Evolutionary conservation across 2,888 invertebrate genomes (phyloP), one percentile per base, ranked within the genome.

Genomic region (Rhorus exstirpatorius): DNA sequence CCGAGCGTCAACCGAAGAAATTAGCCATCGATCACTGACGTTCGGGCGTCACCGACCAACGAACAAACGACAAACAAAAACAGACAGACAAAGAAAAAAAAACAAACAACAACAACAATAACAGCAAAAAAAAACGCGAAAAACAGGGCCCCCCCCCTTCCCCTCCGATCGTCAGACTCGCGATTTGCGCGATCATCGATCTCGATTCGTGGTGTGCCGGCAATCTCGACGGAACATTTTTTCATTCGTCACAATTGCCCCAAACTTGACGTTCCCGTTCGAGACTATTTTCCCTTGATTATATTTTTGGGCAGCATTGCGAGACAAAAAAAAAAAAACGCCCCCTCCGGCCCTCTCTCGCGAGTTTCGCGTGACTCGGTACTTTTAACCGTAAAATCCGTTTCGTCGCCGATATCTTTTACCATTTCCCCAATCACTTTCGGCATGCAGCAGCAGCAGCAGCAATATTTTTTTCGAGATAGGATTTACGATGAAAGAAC

Each of bases 1-100:
- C 91, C 65, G 91, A 91, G 76, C 91, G 92, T 10, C 91, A 91
- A 67, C 92, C 93, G 17, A 93, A 93, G 79, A 93, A 91, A 82
- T 80, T 90, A 49, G 90, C 92, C 4, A 85, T 90, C 51, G 91
- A 92, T 67, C 91, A 92, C 90, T 92, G 92, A 93, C 90, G 65
- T 85, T 81, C 84, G 77, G 79, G 79, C 53, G 74, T 74, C 19
- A 51, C 17, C 41, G 46, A 67, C 35, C 71, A 67, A 79, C 41
- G 24, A 46, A 49, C 10, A 26, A 14, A 19, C 31, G 46, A 72
- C 21, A 79, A 72, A 67, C 31, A 60, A 19, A 68, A 41, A 67
- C 49, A 31, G 53, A 14, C 35, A 31, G 53, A 24, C 7, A 6
- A 44, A 6, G 41, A 26, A 12, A 41, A 55, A 14, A 41, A 3